Evolutionary conservation across 2,888 invertebrate genomes (phyloP), one percentile per base, ranked within the genome.

Genomic region (Belgica antarctica): DNA sequence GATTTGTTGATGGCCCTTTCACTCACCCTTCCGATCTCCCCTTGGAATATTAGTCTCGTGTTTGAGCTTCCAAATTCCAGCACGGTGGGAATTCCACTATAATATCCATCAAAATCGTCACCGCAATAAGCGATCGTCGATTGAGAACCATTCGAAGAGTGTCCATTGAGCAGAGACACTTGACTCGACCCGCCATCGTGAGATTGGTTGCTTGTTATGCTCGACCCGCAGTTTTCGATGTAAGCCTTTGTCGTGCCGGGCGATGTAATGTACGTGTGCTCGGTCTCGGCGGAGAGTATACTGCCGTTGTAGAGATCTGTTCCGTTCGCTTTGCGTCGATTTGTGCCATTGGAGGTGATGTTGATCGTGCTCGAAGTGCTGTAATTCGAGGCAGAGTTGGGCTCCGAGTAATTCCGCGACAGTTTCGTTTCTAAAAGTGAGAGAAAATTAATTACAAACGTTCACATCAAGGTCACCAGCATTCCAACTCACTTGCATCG

Each of bases 11-110:
- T 46, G 12, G 34, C n/a, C n/a, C n/a, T n/a, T 31, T 31, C 70
- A 70, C 65, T 72, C 76, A 83, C 83, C 77, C 86, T 83, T 52
- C 87, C 87, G 72, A 87, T 85, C 73, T 82, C 79, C 15, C 85
- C 84, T 75, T 85, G 84, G 4, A 86, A 76, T 70, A 85, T 82
- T 1, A 88, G 82, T 75, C 84, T 84, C 72, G 82, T 84, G n/a
- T n/a, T n/a, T 73, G 84, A 83, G n/a, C 80, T 81, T 72, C 82
- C 83, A 19, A 85, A 75, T 73, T 85, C 84, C 73, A 83, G 83
- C 70, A 85, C 83, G 70, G 81, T 81, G 74, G 83, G 83, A 80
- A 84, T 80, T 71, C 80, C 78, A 72, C 78, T 78, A 34, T 81
- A 76, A 72, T 79, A 80, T 71, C 81, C 79, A 17, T 69, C 69